phyloP scores from a whole-genome alignment of 2,888 invertebrate species.

The Drosophila meridiana region DNA sequence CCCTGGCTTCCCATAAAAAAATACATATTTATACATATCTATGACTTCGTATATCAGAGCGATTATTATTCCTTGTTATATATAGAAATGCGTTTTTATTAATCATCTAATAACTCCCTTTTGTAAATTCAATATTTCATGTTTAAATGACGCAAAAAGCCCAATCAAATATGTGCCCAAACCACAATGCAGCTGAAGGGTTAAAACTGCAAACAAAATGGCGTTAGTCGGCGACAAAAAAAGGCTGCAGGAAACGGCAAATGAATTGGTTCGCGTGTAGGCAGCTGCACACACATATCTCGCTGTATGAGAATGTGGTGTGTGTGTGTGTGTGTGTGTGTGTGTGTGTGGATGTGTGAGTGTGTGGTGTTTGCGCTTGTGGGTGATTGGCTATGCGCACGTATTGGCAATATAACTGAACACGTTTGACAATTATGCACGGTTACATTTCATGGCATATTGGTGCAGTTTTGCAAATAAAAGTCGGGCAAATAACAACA shows the following conservation, averaged over 20 bases:
- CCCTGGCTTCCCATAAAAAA: no score
- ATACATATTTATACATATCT: no score
- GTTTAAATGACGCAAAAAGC: slow-evolving; percentile 39
- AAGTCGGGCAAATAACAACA: slow-evolving; percentile 25
- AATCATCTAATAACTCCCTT: background rate
- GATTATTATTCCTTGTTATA: no score
- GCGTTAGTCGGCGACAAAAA: slow-evolving; percentile 39
- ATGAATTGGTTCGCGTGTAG: slow-evolving; percentile 52
- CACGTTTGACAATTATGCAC: slow-evolving; percentile 81
- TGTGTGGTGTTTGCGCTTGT: slow-evolving; percentile 23
- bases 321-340: background rate
- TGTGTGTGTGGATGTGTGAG: slow-evolving; percentile 9
- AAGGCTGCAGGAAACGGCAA: slow-evolving; percentile 34
- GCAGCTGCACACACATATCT: background rate
- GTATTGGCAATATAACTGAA: slow-evolving; percentile 65
- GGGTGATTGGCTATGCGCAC: slow-evolving; percentile 32
- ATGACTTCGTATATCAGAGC: no score
- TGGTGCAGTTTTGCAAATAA: slow-evolving; percentile 69
- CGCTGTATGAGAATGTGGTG: background rate
- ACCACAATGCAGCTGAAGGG: slow-evolving; percentile 41
- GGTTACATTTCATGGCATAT: slow-evolving; percentile 76
- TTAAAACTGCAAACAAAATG: slow-evolving; percentile 62
- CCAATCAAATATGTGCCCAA: slow-evolving; percentile 45
- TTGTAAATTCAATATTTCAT: no score
- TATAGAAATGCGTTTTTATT: background rate